Evolutionary conservation across 2,113 vertebrate genomes (phyloP).

Genomic region (Pandion haliaetus): DNA sequence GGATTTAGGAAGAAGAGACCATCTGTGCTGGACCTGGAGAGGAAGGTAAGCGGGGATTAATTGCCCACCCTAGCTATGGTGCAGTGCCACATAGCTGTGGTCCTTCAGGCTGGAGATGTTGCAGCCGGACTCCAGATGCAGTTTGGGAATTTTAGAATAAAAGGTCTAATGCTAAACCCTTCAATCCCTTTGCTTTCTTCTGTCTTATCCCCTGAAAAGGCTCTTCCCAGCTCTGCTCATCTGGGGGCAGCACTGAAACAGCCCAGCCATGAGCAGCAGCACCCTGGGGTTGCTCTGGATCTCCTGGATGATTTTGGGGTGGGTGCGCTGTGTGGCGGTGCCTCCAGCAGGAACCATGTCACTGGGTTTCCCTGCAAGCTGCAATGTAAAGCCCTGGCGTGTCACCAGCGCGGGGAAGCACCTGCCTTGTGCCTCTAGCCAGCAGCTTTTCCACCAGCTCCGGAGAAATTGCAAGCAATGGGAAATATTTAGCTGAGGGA

Average conservation of each 20-base stretch:
- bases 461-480: rapidly evolving
- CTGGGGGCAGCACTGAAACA: not conserved
- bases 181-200: not conserved
- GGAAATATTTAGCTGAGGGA: not conserved
- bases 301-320: not conserved
- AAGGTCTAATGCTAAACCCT: not conserved
- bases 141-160: not conserved
- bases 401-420: rapidly evolving
- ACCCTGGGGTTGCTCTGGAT: not conserved
- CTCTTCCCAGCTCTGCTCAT: not conserved
- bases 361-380: rapidly evolving
- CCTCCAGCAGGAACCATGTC: rapidly evolving
- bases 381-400: rapidly evolving
- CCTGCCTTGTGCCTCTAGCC: not conserved
- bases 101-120: not conserved
- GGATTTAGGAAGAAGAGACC: not conserved
- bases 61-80: rapidly evolving
- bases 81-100: not conserved
- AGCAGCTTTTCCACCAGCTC: not conserved
- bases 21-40: not conserved
- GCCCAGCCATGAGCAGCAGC: not conserved
- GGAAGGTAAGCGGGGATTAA: not conserved
- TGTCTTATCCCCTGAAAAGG: not conserved
- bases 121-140: rapidly evolving
- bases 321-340: rapidly evolving